phyloP scores from a whole-genome alignment of 2,797 vertebrate species.

The Ptychadena robeensis region DNA sequence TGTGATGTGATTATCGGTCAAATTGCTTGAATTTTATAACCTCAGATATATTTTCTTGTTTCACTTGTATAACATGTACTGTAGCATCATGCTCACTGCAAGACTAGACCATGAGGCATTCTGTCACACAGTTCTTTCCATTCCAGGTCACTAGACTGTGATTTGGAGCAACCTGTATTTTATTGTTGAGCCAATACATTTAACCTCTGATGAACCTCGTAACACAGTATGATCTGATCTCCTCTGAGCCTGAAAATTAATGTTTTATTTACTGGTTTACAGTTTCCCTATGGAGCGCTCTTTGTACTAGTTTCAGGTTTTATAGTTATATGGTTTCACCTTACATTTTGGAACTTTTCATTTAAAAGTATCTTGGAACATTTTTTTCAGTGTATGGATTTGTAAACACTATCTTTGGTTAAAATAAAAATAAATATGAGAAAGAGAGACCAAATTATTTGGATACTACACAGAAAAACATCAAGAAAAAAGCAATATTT shows the following conservation, averaged over 20 bases:
- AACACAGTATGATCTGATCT: constrained; percentile 40
- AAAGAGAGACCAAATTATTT: neutral
- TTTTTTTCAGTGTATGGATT: neutral
- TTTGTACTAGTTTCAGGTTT: neutral
- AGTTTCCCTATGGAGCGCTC: constrained; percentile 14
- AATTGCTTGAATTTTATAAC: neutral
- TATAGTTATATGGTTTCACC: neutral
- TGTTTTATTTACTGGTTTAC: constrained; percentile 49
- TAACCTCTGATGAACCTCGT: constrained; percentile 52
- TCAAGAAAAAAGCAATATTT: neutral
- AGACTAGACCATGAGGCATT: constrained; percentile 8
- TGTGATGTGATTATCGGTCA: neutral
- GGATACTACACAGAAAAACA: neutral
- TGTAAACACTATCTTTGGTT: neutral
- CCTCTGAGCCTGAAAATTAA: constrained; percentile 45
- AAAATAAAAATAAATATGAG: neutral
- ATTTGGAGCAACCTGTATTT: constrained; percentile 53
- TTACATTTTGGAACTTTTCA: constrained; percentile 1
- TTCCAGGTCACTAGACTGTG: constrained; percentile 52
- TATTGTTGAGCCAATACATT: constrained; percentile 57
- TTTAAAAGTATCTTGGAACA: neutral
- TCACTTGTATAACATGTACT: neutral
- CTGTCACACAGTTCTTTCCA: constrained; percentile 7
- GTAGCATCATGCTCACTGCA: neutral
- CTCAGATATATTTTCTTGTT: neutral